These are phyloP conservation scores for Ochotona princeps DNA, from an alignment of 2,113 vertebrate species.

Conservation along the genomic window DNA sequence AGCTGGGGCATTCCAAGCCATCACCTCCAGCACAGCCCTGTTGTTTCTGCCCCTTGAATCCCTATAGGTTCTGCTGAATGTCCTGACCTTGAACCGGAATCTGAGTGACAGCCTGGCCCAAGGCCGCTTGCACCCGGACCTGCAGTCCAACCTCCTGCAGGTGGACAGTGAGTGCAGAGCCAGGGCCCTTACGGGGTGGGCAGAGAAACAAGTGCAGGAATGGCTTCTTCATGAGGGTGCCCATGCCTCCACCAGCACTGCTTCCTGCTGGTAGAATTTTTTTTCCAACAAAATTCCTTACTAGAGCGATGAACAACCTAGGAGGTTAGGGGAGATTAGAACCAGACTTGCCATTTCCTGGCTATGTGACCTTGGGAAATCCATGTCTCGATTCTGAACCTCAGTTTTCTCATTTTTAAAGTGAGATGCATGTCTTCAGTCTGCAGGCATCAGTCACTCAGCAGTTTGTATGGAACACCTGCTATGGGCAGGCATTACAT, in stretches of 20 bases:
- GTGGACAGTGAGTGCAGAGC: constrained; percentile 94
- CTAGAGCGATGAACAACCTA: not conserved
- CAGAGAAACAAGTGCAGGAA: not conserved
- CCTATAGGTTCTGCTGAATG: constrained; percentile 95
- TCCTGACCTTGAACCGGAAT: constrained; percentile 94
- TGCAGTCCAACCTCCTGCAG: constrained; percentile 91
- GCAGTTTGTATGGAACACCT: not conserved
- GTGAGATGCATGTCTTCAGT: constrained; percentile 44
- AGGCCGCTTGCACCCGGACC: constrained; percentile 94
- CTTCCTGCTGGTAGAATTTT: constrained; percentile 41
- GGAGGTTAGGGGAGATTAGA: not conserved
- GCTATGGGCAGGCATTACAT: not conserved
- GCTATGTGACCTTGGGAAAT: constrained; percentile 46
- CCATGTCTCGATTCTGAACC: constrained; percentile 39
- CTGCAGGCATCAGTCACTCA: constrained; percentile 40
- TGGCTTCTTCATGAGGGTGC: not conserved
- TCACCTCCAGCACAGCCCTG: not conserved
- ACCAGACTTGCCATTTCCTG: constrained; percentile 30
- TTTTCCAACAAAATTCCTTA: not conserved
- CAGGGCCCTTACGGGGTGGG: constrained; percentile 47
- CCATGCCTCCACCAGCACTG: not conserved
- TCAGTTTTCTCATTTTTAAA: constrained; percentile 61
- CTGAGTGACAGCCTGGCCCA: constrained; percentile 95
- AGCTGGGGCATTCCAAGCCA: not conserved
- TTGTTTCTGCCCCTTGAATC: constrained; percentile 40